Evolutionary conservation across 2,888 invertebrate genomes (phyloP).

Genomic region (Smittia aterrima): DNA sequence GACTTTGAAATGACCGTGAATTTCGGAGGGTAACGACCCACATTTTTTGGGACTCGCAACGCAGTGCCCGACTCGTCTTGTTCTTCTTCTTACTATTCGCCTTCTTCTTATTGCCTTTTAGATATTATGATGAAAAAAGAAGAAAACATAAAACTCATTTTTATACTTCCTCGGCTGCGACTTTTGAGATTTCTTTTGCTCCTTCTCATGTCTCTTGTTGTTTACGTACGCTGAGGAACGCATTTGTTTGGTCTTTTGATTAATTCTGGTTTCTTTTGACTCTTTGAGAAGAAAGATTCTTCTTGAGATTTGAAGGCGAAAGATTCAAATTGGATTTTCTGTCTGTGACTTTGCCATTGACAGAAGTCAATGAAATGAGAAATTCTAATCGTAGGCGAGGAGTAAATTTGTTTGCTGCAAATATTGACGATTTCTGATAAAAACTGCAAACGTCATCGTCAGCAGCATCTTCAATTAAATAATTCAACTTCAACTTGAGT

Average conservation of each 20-base stretch:
- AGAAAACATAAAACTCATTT: slow-evolving; percentile 22
- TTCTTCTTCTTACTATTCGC: slow-evolving; percentile 26
- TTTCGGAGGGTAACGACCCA: slow-evolving; percentile 47
- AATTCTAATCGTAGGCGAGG: neutral
- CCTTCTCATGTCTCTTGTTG: neutral
- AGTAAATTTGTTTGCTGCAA: neutral
- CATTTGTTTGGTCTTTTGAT: slow-evolving; percentile 12
- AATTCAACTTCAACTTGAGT: neutral
- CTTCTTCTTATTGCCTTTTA: slow-evolving; percentile 4
- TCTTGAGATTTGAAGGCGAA: neutral
- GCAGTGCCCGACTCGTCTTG: slow-evolving; percentile 32
- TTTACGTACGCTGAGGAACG: slow-evolving; percentile 1
- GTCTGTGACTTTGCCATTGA: neutral
- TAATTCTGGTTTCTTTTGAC: slow-evolving; percentile 8
- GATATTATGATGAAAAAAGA: neutral
- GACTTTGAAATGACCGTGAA: slow-evolving; percentile 48
- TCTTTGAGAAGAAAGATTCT: neutral
- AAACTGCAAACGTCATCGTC: slow-evolving; percentile 1
- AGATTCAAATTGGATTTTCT: slow-evolving; percentile 8
- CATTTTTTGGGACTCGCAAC: slow-evolving; percentile 34
- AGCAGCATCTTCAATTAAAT: too few relatives aligned
- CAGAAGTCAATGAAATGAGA: neutral
- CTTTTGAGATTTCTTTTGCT: neutral
- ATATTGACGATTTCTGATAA: neutral
- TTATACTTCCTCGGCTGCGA: slow-evolving; percentile 13